Base-by-base conservation (phyloP, 2,888 invertebrate species). In the Trichogramma evanescens region DNA sequence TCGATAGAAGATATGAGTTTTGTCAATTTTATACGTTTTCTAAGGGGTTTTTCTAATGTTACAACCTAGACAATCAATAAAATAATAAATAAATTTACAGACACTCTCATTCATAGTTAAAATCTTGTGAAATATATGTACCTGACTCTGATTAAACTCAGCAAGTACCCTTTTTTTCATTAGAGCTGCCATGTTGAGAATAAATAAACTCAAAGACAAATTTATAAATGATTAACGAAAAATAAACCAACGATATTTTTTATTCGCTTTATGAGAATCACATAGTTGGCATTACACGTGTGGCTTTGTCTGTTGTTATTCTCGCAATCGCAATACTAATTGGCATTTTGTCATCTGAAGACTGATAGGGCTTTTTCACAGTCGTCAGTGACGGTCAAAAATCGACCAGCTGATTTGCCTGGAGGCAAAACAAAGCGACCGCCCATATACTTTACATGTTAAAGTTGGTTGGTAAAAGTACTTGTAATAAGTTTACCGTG, bases 161-260 rank as follows among this genome's bases (percentile, higher is more conserved):
- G 77, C 76, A 56, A 77, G 65, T 4, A 76, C 77, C 65, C 77
- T 63, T 67, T 77, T 77, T 61, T 77, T 77, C 65, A 77, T 76
- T 61, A 77, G 70, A 9, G 76, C 76, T 59, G 75, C 75, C 75
- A 75, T 75, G 65, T 5, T 64, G 8, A 50, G 7, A 50, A 3
- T 10, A 50, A 10, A 50, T 10, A 10, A 10, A 10, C 13, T 13
- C 3, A 10, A 2, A 50, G 13, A 45, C 8, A 45, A 9, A 9
- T 9, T 2, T 45, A 0, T 45, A 45, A 45, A 45, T 45, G 9
- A 45, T 45, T 45, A 45, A 45, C 9, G 2, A 2, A 2, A 9
- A 8, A 45, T 9, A 2, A 45, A 45, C 2, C 3, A 45, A 2
- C n/a, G n/a, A 2, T 9, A 45, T 9, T 45, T 45, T n/a, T 45